phyloP scores from a whole-genome alignment of 1,140 invertebrate genomes.

The Dendroctonus ponderosae region DNA sequence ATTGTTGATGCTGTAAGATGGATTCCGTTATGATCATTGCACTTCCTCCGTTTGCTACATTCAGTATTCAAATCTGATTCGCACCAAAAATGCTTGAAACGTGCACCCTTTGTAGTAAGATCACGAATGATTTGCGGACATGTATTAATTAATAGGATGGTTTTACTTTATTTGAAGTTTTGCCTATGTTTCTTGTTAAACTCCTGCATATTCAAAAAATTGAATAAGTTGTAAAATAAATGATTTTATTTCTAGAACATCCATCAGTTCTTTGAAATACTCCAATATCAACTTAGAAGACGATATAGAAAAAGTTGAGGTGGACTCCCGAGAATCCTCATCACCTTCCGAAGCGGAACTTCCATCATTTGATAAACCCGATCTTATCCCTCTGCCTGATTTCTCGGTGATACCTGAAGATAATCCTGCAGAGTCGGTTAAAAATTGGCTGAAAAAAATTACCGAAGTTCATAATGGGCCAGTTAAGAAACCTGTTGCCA shows the following conservation, averaged over 20 bases:
- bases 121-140: not conserved
- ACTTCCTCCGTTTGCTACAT: not conserved
- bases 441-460: conserved; percentile 70
- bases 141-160: too few relatives aligned
- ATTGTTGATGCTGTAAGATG: too few relatives aligned
- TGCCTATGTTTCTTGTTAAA: too few relatives aligned
- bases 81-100: not conserved
- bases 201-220: too few relatives aligned
- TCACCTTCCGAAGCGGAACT: conserved; percentile 34
- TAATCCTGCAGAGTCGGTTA: conserved; percentile 61
- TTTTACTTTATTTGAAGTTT: not conserved
- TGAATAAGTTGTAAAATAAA: too few relatives aligned
- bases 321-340: conserved; percentile 41
- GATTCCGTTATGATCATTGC: not conserved
- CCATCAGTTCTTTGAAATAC: conserved; percentile 22
- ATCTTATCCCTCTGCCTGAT: conserved; percentile 18
- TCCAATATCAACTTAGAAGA: conserved; percentile 43
- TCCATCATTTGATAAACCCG: conserved; percentile 5
- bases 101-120: not conserved
- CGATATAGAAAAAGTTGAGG: conserved; percentile 45
- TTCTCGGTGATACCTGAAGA: conserved; percentile 37
- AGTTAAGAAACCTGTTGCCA: conserved; percentile 21
- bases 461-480: conserved; percentile 55
- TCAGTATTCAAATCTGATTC: too few relatives aligned
- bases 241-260: conserved; percentile 15